Evolutionary conservation across 2,888 invertebrate genomes (phyloP).

Genomic region (Margaritifera margaritifera): DNA sequence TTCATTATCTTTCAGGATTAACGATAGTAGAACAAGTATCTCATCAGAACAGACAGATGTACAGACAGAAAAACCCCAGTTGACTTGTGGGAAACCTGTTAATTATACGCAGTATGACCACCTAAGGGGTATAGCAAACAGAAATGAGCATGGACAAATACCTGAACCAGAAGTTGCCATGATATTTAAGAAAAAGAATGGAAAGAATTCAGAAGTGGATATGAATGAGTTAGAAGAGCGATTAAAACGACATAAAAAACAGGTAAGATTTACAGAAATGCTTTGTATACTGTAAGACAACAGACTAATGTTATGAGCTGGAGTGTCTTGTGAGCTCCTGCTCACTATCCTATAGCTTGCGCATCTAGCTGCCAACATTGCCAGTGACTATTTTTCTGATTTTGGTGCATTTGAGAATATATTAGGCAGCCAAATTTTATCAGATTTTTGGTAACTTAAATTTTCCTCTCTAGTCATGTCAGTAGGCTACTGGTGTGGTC

Average conservation of each 20-base stretch:
- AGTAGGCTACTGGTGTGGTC: too few species aligned
- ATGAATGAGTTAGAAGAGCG: constrained; percentile 67
- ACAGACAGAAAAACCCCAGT: constrained; percentile 40
- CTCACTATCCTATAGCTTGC: too few species aligned
- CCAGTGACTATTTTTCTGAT: too few species aligned
- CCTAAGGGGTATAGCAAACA: constrained; percentile 87
- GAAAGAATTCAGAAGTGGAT: constrained; percentile 64
- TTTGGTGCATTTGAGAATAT: too few species aligned
- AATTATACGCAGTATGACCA: constrained; percentile 93
- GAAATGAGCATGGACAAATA: constrained; percentile 86
- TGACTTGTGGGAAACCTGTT: constrained; percentile 83
- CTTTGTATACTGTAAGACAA: neutral
- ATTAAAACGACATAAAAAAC: constrained; percentile 64
- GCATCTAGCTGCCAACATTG: too few species aligned
- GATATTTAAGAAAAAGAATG: constrained; percentile 67
- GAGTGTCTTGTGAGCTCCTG: too few species aligned
- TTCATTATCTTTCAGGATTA: too few species aligned
- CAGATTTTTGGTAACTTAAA: too few species aligned
- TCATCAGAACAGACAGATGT: neutral
- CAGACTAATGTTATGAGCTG: too few species aligned
- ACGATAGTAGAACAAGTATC: too few species aligned
- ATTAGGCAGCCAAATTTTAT: too few species aligned
- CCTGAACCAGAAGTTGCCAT: constrained; percentile 81
- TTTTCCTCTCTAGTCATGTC: too few species aligned
- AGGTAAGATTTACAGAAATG: constrained; percentile 46